These are phyloP conservation scores for Drosophila suzukii DNA, from an alignment of 1,140 invertebrate species.

Conservation along the genomic window DNA sequence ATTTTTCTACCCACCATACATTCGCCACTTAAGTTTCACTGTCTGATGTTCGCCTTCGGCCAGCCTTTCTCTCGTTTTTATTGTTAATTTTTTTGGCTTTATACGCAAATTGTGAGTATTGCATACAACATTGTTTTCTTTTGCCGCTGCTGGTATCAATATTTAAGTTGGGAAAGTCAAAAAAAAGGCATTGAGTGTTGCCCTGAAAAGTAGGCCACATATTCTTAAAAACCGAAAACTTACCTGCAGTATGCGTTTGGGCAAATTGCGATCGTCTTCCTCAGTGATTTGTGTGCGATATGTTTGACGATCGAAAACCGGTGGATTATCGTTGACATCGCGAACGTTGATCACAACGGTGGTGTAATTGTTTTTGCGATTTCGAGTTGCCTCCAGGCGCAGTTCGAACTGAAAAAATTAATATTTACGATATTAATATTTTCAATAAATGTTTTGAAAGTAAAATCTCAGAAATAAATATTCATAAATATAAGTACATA, in stretches of 20 bases:
- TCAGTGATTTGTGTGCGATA: slow-evolving; percentile 89
- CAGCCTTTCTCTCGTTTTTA: slow-evolving; percentile 16
- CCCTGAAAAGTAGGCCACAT: slow-evolving; percentile 30
- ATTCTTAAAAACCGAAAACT: slow-evolving; percentile 6
- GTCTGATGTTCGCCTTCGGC: slow-evolving; percentile 27
- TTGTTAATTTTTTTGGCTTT: slow-evolving; percentile 58
- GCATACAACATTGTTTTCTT: slow-evolving; percentile 37
- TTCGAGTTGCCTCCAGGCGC: slow-evolving; percentile 87
- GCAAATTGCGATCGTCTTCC: slow-evolving; percentile 88
- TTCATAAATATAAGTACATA: not conserved
- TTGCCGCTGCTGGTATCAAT: slow-evolving; percentile 51
- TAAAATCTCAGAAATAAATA: not conserved
- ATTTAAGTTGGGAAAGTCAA: slow-evolving; percentile 63
- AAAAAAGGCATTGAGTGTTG: slow-evolving; percentile 36
- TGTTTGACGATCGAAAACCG: slow-evolving; percentile 88
- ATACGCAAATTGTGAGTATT: slow-evolving; percentile 73
- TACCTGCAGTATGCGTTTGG: slow-evolving; percentile 88
- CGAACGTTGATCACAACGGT: slow-evolving; percentile 88
- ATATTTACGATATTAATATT: too few species aligned
- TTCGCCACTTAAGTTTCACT: slow-evolving; percentile 33
- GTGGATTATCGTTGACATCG: slow-evolving; percentile 88
- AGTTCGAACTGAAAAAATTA: slow-evolving; percentile 87
- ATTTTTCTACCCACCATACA: slow-evolving; percentile 34
- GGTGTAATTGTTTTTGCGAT: slow-evolving; percentile 88
- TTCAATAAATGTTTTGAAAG: too few species aligned